Conservation (phyloP, 2,888 invertebrate genomes). For the Sphaerophoria rueppellii region DNA sequence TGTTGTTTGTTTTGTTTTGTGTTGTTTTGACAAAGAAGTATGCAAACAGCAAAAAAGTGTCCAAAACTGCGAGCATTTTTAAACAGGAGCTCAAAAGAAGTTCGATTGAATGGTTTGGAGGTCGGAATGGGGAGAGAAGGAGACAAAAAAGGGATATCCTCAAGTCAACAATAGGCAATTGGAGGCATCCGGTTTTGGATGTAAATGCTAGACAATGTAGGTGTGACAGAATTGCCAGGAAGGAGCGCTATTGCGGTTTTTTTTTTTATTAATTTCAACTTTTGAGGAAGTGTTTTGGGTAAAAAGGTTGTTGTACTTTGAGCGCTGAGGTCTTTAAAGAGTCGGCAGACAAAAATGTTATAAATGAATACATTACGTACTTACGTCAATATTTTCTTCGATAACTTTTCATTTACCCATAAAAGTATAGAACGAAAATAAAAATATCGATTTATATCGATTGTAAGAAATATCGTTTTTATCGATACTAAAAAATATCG, state of each 20-base stretch:
- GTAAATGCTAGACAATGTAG: conserved; percentile 53
- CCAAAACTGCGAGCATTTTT: conserved; percentile 39
- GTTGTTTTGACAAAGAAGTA: not conserved
- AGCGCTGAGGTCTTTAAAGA: too few relatives aligned
- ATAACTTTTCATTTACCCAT: too few relatives aligned
- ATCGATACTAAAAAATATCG: too few relatives aligned
- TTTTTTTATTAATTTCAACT: not conserved
- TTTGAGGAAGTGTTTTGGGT: not conserved
- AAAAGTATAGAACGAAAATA: too few relatives aligned
- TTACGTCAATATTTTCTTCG: too few relatives aligned
- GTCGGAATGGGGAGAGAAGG: not conserved
- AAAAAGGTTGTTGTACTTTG: too few relatives aligned
- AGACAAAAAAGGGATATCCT: conserved; percentile 53
- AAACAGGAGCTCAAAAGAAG: conserved; percentile 30
- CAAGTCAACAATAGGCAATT: conserved; percentile 64
- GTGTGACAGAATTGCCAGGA: conserved; percentile 46
- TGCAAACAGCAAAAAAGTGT: conserved; percentile 51
- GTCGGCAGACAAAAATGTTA: too few relatives aligned
- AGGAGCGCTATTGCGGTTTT: not conserved
- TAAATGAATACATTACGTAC: too few relatives aligned
- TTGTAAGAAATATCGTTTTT: too few relatives aligned
- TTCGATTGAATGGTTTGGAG: not conserved
- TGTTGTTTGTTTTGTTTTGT: not conserved
- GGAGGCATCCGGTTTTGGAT: conserved; percentile 62
- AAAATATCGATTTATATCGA: too few relatives aligned